Base-by-base conservation (phyloP, 1,140 invertebrate genomes). In the Microplitis demolitor region DNA sequence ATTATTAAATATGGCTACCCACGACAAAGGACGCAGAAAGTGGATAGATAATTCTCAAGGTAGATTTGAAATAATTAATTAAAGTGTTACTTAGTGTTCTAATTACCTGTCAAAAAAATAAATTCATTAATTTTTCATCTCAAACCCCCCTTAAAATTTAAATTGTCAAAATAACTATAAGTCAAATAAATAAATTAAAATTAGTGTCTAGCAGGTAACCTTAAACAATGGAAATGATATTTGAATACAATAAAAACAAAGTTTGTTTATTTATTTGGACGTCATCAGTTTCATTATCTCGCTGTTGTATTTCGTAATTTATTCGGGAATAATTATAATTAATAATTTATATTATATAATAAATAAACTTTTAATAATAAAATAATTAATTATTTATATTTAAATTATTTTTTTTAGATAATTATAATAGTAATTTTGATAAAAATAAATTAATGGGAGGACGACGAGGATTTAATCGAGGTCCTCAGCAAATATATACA, bases 11-110 rank as follows among this genome's bases (percentile, higher is more conserved):
- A 88, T 88, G 87, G 87, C 85, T 85, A 86, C 86, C 80, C 79
- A 83, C 83, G 86, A 88, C 86, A 88, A 87, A 88, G 87, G 86
- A 87, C 86, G 86, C 86, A 87, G 78, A 85, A 88, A 87, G 82
- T 86, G 86, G 85, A 84, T 83, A 86, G 82, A 77, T 80, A 85
- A 82, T 87, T 86, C 83, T 82, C 85, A 87, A 87, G 86, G 87
- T 88, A 86, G 33, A 51, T 56, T 81, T 45, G 6, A 45, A 45
- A 45, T 45, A 45, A 69, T 66, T 39, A 76, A 73, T 24, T 63
- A 71, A 64, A 73, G 72, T 16, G 24, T 62, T 60, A n/a, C 16
- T 4, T 50, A 13, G 13, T 51, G 31, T 50, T 13, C 13, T 16
- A 66, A 16, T 50, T 33, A 37, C 11, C 8, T 24, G 35, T 39